Conservation (phyloP, 1,140 invertebrate genomes). For the Atopsyche davidsoni region DNA sequence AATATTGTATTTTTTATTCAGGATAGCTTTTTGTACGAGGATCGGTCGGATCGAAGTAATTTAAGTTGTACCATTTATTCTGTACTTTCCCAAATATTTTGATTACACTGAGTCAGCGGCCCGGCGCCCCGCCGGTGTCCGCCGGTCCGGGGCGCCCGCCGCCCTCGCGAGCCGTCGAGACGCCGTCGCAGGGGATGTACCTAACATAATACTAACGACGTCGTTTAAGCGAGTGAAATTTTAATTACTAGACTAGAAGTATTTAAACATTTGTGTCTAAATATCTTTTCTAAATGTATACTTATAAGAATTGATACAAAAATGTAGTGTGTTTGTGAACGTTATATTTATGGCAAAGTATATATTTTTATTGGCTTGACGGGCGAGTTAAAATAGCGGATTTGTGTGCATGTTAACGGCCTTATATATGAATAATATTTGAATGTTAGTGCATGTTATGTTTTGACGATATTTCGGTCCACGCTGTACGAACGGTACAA, state of each 20-base stretch:
- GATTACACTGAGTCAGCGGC: too few relatives aligned
- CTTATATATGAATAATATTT: conserved; percentile 20
- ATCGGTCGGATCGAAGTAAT: too few relatives aligned
- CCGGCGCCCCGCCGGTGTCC: too few relatives aligned
- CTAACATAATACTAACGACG: conserved; percentile 7
- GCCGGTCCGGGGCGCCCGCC: too few relatives aligned
- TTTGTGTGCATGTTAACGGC: conserved; percentile 29
- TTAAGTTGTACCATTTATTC: too few relatives aligned
- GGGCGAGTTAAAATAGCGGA: conserved; percentile 19
- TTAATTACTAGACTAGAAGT: conserved; percentile 3
- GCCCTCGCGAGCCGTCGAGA: too few relatives aligned
- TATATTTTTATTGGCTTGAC: conserved; percentile 30
- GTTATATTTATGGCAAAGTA: conserved; percentile 25
- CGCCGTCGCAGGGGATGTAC: too few relatives aligned
- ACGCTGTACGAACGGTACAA: too few relatives aligned
- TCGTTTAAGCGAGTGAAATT: conserved; percentile 10
- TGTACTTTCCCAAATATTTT: too few relatives aligned
- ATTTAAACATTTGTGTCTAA: conserved; percentile 29
- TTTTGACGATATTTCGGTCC: background rate
- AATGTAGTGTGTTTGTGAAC: conserved; percentile 23
- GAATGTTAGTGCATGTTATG: background rate
- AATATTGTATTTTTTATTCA: too few relatives aligned
- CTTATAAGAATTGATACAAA: conserved; percentile 23
- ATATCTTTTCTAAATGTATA: conserved; percentile 31
- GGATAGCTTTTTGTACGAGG: too few relatives aligned